Evolutionary conservation across 1,140 invertebrate species (phyloP), one percentile per base, ranked within the genome.

Genomic region (Stegodyphus dumicola): DNA sequence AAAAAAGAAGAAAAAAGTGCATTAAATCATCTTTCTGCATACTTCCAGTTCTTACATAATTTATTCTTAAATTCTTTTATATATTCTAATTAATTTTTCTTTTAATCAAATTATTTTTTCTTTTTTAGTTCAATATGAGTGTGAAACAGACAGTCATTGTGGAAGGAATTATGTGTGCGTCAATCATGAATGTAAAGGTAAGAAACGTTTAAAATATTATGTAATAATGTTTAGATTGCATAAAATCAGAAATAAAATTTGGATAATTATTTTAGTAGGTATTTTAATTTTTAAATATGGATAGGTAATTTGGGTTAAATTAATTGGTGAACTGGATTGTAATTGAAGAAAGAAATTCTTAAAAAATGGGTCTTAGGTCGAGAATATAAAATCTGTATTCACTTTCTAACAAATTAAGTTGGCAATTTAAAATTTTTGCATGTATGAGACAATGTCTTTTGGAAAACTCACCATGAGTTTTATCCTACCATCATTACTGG

Each of bases 91-190:
- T 33, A 33, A 33, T 33, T 33, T 33, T 33, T 3, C 33, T 3
- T 33, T 33, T 33, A 33, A 33, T 33, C 33, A 73, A 73, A 13
- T 73, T 2, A 10, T 51, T 33, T 48, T 77, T 74, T 53, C 65
- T 60, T 75, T 88, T 85, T 49, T 56, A 76, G 81, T 87, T 75
- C 77, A 86, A 83, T 90, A 91, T 87, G 88, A 90, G 85, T 91
- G 91, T 86, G 88, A 89, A 83, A 88, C 86, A 52, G 89, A 91
- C 79, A 88, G 88, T 78, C 90, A 91, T 84, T 91, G 91, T 88
- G 89, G 89, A 79, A 89, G 88, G 86, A 90, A 90, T 65, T 89
- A 90, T 87, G 89, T 90, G 60, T 91, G 91, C 87, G 87, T 90
- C 80, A 89, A 90, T 65, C 86, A 88, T 51, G 86, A 86, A 79